phyloP scores from a whole-genome alignment of 2,113 vertebrate species.

The Sitta europaea region DNA sequence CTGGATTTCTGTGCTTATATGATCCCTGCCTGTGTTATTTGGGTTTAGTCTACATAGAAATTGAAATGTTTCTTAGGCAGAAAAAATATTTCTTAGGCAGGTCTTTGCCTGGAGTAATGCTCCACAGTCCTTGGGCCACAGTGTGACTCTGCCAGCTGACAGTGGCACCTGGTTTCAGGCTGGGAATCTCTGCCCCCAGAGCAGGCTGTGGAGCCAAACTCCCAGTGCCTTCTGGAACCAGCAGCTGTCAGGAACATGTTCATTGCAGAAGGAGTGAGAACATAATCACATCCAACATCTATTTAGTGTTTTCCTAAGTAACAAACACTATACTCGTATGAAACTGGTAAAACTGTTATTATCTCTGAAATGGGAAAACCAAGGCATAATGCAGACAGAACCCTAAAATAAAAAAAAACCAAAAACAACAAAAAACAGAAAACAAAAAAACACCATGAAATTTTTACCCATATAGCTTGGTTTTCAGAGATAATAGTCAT shows the following conservation, averaged over 20 bases:
- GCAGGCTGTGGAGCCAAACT: not conserved
- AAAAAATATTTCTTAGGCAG: not conserved
- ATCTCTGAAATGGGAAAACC: not conserved
- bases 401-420: not conserved
- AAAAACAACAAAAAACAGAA: too few species aligned
- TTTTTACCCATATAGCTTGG: not conserved
- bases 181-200: not conserved
- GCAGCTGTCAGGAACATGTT: slow-evolving; percentile 5
- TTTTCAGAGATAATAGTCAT: not conserved
- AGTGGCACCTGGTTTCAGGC: not conserved
- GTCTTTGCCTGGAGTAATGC: not conserved
- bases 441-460: not conserved
- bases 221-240: not conserved
- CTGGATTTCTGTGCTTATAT: not conserved
- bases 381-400: not conserved
- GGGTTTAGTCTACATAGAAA: fast-evolving
- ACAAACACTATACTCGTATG: fast-evolving
- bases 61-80: not conserved
- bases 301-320: not conserved
- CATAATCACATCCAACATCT: not conserved
- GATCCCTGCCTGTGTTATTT: not conserved
- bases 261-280: not conserved
- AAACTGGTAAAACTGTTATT: not conserved
- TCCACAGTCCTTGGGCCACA: not conserved
- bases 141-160: not conserved